Conservation (phyloP, 2,113 vertebrate genomes). For the Pogona vitticeps region DNA sequence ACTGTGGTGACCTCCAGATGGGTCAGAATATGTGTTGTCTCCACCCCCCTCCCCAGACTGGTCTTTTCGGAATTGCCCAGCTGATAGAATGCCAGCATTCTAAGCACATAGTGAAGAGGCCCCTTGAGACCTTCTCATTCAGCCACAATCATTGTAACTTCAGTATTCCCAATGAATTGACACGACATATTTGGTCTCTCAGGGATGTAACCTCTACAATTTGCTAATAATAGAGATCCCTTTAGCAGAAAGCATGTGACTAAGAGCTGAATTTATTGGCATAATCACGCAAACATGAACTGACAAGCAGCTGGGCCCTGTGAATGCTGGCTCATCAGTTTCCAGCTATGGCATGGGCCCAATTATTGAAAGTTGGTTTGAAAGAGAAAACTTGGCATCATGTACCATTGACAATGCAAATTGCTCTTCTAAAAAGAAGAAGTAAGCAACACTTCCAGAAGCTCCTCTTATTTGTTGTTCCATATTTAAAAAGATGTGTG, state of each 20-base stretch:
- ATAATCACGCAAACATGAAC: slow-evolving; percentile 43
- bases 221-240: slow-evolving; percentile 46
- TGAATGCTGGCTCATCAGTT: slow-evolving; percentile 60
- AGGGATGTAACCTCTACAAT: slow-evolving; percentile 31
- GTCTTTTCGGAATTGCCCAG: too few relatives aligned
- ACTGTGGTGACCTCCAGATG: too few relatives aligned
- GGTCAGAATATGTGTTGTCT: too few relatives aligned
- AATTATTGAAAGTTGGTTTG: slow-evolving; percentile 59
- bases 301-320: slow-evolving; percentile 29
- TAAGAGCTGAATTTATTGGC: slow-evolving; percentile 67
- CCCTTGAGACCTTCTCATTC: too few relatives aligned
- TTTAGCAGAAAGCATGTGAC: background rate
- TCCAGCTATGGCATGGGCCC: slow-evolving; percentile 52
- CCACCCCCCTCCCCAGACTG: too few relatives aligned
- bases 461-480: slow-evolving; percentile 35
- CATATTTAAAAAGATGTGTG: slow-evolving; percentile 16
- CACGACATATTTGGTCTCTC: slow-evolving; percentile 46
- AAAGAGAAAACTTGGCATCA: slow-evolving; percentile 50
- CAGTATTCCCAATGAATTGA: slow-evolving; percentile 38
- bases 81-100: too few relatives aligned
- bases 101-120: too few relatives aligned
- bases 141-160: slow-evolving; percentile 27
- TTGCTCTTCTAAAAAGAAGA: slow-evolving; percentile 67
- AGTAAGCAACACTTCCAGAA: slow-evolving; percentile 42
- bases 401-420: slow-evolving; percentile 40